A percentile compares a stretch with the other conserved stretches of the same genome.
These are phyloP conservation scores for Drosophila erecta DNA, from an alignment of 1,140 invertebrate species.

Conservation along the genomic window DNA sequence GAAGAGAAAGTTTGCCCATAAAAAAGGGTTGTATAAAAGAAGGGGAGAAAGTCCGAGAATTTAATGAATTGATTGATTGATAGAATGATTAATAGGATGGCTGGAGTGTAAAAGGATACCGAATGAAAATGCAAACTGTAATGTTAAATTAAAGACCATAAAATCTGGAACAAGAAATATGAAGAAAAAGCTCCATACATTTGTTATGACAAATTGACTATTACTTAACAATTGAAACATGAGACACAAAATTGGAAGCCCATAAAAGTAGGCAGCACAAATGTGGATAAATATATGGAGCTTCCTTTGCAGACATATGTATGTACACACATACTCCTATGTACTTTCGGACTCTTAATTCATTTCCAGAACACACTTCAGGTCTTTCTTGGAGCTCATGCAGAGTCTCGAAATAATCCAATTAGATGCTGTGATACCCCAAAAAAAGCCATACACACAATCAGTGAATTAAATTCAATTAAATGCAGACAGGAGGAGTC, in stretches of 20 bases:
- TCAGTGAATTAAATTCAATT: slow-evolving; percentile 42
- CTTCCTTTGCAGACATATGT: background rate
- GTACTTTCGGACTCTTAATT: background rate
- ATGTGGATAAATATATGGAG: background rate
- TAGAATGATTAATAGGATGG: slow-evolving; percentile 33
- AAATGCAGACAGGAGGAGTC: slow-evolving; percentile 24
- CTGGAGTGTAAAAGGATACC: too few relatives aligned
- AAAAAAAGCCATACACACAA: slow-evolving; percentile 21
- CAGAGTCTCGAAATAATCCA: slow-evolving; percentile 29
- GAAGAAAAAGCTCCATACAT: background rate
- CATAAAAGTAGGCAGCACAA: background rate
- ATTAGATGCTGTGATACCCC: slow-evolving; percentile 12
- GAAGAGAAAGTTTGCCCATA: background rate
- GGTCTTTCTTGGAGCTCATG: background rate
- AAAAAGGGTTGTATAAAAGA: slow-evolving; percentile 4
- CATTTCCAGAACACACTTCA: background rate
- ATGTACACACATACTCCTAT: too few relatives aligned
- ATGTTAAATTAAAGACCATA: background rate
- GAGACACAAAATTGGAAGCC: background rate
- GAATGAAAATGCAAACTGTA: background rate
- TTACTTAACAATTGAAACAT: too few relatives aligned
- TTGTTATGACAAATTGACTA: background rate
- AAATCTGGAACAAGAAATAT: background rate
- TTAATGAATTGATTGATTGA: slow-evolving; percentile 48
- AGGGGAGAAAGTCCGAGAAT: background rate